Base-by-base conservation (phyloP, 2,113 vertebrate species). In the Brienomyrus brachyistius region DNA sequence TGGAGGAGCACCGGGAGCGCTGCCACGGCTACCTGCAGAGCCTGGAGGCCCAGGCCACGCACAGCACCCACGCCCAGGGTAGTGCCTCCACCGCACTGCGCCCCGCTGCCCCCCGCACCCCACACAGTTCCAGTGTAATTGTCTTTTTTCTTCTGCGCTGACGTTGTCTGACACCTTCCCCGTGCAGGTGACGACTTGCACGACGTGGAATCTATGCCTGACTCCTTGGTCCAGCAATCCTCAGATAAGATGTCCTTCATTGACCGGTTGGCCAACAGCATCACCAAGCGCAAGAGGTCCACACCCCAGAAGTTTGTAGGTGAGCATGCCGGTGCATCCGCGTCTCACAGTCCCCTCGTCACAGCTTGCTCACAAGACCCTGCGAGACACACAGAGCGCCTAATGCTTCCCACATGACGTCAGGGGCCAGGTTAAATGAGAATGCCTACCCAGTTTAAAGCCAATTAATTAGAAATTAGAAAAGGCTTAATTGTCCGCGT, bases 301-400 rank as follows among this genome's bases (percentile, higher is more conserved):
- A 99, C 97, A 19, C 98, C 98, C 77, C 98, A 99, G 95, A 99
- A 98, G 93, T 99, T 99, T 92, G 95, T 98, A 92, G 98, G 98
- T 99, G 95, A 96, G 96, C 89, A 23, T 50, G 7, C 43, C n/a
- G 59, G 48, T 27, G 7, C 50, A 0, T 10, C 54, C 9, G 21
- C 15, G 10, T 31, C 27, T 3, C 3, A 40, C 40, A 40, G 40
- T 2, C 40, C 40, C 40, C 40, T 40, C 40, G 2, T 40, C 40
- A 40, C 40, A 40, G 40, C 40, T 40, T 40, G n/a, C 31, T 35
- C 3, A 31, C 70, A 40, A 10, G 11, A 17, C 70, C 70, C 70
- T 5, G 27, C 27, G 27, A 74, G 66, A 31, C 31, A 15, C 66
- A 70, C 27, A 31, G 66, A 70, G n/a, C 15, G 31, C 23, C n/a